Conservation (phyloP, 2,797 vertebrate species). For the Silurus aristotelis region DNA sequence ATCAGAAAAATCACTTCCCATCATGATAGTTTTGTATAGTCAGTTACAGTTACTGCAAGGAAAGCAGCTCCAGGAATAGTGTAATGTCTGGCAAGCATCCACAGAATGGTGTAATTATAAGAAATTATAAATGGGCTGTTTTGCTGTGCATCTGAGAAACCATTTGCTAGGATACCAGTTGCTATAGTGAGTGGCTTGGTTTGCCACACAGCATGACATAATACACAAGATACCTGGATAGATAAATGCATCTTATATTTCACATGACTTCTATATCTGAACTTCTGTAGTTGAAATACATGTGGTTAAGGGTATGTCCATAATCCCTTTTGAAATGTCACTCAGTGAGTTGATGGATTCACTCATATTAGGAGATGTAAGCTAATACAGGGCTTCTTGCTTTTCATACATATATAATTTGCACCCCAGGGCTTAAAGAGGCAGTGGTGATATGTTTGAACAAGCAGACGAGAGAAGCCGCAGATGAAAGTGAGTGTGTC, state of each 20-base stretch:
- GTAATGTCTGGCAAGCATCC: background rate
- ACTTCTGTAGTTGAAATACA: background rate
- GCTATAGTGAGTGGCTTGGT: background rate
- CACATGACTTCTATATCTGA: slow-evolving; percentile 1
- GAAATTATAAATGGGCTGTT: slow-evolving; percentile 10
- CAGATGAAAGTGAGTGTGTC: slow-evolving; percentile 80
- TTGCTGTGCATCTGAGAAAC: background rate
- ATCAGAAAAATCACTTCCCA: background rate
- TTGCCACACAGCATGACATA: slow-evolving; percentile 13
- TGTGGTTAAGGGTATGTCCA: slow-evolving; percentile 1
- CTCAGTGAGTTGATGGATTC: slow-evolving; percentile 8
- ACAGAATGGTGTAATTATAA: background rate
- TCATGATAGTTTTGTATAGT: background rate
- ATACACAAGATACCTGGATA: background rate
- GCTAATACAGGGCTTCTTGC: slow-evolving; percentile 11
- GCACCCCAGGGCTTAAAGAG: slow-evolving; percentile 87
- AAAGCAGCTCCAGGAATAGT: slow-evolving; percentile 6
- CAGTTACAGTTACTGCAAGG: background rate
- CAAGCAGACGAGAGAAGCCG: slow-evolving; percentile 87
- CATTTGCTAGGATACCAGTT: slow-evolving; percentile 16
- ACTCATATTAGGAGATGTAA: slow-evolving; percentile 1
- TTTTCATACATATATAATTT: slow-evolving; percentile 45
- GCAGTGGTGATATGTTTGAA: slow-evolving; percentile 93
- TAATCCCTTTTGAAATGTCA: slow-evolving; percentile 15
- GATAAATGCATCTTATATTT: slow-evolving; percentile 14